These are phyloP conservation scores for Scelioninae gen. 2 DNA, from an alignment of 2,888 invertebrate genomes.

Conservation along the genomic window DNA sequence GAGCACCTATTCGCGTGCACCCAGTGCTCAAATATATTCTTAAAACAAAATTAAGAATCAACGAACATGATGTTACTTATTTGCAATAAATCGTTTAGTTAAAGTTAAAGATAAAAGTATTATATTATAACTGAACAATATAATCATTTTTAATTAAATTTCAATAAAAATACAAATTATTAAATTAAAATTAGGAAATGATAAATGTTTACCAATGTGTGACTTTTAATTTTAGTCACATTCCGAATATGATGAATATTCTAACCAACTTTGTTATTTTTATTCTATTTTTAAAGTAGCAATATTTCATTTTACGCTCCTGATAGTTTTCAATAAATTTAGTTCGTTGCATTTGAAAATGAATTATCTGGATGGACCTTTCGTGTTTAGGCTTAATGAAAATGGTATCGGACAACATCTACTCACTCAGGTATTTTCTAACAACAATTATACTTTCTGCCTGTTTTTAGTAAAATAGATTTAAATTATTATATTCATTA, in stretches of 20 bases:
- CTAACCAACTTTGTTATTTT: no score
- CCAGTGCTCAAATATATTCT: conserved; percentile 34
- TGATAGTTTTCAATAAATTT: conserved; percentile 26
- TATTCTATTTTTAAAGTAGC: no score
- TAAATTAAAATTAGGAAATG: neutral
- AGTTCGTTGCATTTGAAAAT: conserved; percentile 64
- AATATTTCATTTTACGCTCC: neutral
- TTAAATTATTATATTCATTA: neutral
- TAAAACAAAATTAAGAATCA: conserved; percentile 29
- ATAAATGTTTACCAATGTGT: neutral
- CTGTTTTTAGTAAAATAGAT: neutral
- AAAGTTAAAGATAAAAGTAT: neutral
- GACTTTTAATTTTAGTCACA: neutral
- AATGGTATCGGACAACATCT: conserved; percentile 85
- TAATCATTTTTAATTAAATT: no score
- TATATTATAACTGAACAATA: no score
- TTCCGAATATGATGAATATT: no score
- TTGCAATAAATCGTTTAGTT: conserved; percentile 1
- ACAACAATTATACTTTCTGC: neutral
- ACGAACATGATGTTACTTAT: neutral
- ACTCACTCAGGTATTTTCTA: conserved; percentile 79
- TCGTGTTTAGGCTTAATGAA: conserved; percentile 85
- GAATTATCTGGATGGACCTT: conserved; percentile 79
- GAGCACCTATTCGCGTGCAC: conserved; percentile 60
- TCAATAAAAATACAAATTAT: no score